A percentile compares a stretch with the other conserved stretches of the same genome.
These are phyloP conservation scores for Salticus scenicus DNA, from an alignment of 2,888 invertebrate species.

Conservation along the genomic window DNA sequence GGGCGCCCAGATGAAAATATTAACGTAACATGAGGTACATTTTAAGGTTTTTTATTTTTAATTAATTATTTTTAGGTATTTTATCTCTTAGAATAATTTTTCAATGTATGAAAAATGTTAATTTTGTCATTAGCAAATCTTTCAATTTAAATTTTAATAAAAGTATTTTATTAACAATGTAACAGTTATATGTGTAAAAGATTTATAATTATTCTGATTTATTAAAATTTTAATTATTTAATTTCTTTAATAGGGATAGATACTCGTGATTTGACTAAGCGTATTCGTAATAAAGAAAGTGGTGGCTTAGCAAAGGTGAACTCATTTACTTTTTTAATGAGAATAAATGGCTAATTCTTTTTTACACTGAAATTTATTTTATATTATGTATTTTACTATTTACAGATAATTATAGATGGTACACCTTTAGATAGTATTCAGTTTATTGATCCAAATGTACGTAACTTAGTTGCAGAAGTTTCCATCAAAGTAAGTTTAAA, in stretches of 20 bases:
- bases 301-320: constrained; percentile 84
- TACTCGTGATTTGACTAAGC: constrained; percentile 93
- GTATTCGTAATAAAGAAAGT: constrained; percentile 91
- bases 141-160: no score
- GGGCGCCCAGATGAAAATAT: no score
- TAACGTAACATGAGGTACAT: no score
- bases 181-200: no score
- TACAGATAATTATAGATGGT: constrained; percentile 51
- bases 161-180: no score
- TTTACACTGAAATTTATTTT: background rate
- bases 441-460: constrained; percentile 87
- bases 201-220: no score
- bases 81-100: no score
- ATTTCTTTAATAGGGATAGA: constrained; percentile 89
- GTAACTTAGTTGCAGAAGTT: constrained; percentile 94
- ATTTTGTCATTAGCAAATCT: no score
- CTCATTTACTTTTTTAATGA: constrained; percentile 37
- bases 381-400: constrained; percentile 9
- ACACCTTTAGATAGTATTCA: constrained; percentile 72
- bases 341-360: background rate
- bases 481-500: constrained; percentile 82
- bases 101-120: no score
- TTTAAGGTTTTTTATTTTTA: no score
- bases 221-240: no score
- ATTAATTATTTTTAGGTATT: no score